Evolutionary conservation across 2,113 vertebrate species (phyloP), one percentile per base, ranked within the genome.

Genomic region (Mugil cephalus): DNA sequence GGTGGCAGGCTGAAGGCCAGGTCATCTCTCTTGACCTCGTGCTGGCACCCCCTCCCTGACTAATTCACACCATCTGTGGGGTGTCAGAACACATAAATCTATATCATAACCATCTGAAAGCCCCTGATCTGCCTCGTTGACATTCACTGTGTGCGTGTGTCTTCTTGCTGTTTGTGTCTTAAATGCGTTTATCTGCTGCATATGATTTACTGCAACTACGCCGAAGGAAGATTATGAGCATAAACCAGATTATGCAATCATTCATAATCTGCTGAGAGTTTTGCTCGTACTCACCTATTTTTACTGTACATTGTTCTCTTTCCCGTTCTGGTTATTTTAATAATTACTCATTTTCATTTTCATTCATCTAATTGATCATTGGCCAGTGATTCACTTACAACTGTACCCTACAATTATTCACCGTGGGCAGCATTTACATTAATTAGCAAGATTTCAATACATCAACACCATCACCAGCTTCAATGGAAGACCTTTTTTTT

Each of bases 31-130:
- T 80, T 82, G 89, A 90, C 88, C 87, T 80, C 43, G 14, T n/a
- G 73, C 79, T 91, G 88, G 86, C 85, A 71, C 80, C 52, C 80
- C 64, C 67, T 79, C 79, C 75, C 74, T 74, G 53, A 84, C 88
- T 89, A 91, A 88, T 90, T 90, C 86, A 86, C 86, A 85, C 87
- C 87, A 90, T 88, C 90, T 92, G 89, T 71, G 72, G 72, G 81
- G 55, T 83, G 89, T 90, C 92, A 86, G 74, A 74, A 53, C 87
- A 82, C 78, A 87, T 90, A 84, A 88, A 88, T 88, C 88, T 69
- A 88, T 89, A 87, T 82, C 71, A 83, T 77, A 87, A 87, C 78
- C 50, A 67, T 83, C 43, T 43, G 24, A 66, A 52, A 70, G 75
- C 40, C 53, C 46, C 77, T 61, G 70, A 74, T 84, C 52, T 61